These are phyloP conservation scores for Cryptomyrus ogoouensis DNA, from an alignment of 2,113 vertebrate genomes.

Conservation along the genomic window DNA sequence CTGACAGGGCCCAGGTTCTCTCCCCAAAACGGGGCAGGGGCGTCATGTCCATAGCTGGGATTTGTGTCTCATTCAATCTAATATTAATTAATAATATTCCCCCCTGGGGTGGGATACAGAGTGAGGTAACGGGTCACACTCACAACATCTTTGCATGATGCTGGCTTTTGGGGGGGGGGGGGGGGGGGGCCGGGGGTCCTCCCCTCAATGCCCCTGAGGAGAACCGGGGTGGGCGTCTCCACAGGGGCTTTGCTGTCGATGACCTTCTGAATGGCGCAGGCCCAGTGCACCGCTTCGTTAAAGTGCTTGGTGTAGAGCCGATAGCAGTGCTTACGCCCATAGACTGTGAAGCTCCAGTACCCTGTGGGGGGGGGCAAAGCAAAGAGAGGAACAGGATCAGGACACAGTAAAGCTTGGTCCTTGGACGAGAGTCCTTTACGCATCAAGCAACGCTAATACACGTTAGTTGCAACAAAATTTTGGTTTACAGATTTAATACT, in stretches of 20 bases:
- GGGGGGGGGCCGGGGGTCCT: too few species aligned
- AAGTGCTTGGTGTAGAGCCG: slow-evolving; percentile 83
- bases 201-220: slow-evolving; percentile 89
- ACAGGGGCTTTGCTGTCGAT: slow-evolving; percentile 84
- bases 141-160: not conserved
- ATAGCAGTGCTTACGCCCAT: slow-evolving; percentile 85
- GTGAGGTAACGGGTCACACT: not conserved
- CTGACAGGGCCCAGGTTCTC: not conserved
- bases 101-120: not conserved
- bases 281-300: slow-evolving; percentile 87
- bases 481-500: not conserved
- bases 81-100: not conserved
- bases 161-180: not conserved
- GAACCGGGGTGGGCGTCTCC: slow-evolving; percentile 89
- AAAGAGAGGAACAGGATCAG: not conserved
- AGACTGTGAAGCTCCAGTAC: slow-evolving; percentile 86
- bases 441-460: not conserved
- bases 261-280: slow-evolving; percentile 81
- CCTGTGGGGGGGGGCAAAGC: slow-evolving; percentile 53
- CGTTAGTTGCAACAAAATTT: not conserved
- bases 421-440: not conserved
- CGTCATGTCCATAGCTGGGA: too few species aligned
- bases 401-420: not conserved
- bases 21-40: too few species aligned
- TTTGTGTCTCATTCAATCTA: not conserved